Percentiles rank a stretch among this genome's conserved stretches.
Evolutionary conservation across 2,797 vertebrate genomes (phyloP).

Genomic region (Gadopsis bispinosus): DNA sequence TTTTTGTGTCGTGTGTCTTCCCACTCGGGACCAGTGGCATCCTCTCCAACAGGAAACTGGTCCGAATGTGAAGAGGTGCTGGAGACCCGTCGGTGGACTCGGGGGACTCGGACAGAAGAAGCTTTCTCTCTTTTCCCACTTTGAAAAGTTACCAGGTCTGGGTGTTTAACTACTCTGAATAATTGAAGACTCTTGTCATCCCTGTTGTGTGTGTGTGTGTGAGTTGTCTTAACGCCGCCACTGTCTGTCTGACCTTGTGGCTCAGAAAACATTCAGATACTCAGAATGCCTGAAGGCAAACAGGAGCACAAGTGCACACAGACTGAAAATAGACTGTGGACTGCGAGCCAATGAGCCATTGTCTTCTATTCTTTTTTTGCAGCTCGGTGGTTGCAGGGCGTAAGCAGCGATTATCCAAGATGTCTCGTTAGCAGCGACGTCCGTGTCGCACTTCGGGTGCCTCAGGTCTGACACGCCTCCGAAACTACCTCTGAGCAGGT

Average conservation of each 20-base stretch:
- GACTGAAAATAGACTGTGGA: slow-evolving; percentile 37
- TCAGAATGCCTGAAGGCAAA: slow-evolving; percentile 58
- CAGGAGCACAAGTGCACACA: slow-evolving; percentile 32
- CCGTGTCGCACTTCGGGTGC: background rate
- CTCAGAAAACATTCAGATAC: slow-evolving; percentile 64
- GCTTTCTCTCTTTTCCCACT: slow-evolving; percentile 48
- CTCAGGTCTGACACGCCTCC: background rate
- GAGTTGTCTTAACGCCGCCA: slow-evolving; percentile 37
- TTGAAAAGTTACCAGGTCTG: slow-evolving; percentile 68
- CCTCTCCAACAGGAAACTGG: slow-evolving; percentile 42
- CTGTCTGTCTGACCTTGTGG: slow-evolving; percentile 65
- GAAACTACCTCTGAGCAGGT: background rate
- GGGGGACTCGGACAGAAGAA: slow-evolving; percentile 62
- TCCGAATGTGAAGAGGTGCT: slow-evolving; percentile 36
- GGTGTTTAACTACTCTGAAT: slow-evolving; percentile 70
- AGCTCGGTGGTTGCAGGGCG: background rate
- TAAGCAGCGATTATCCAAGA: background rate
- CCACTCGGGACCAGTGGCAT: slow-evolving; percentile 1
- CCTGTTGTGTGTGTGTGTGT: slow-evolving; percentile 30
- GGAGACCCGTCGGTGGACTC: slow-evolving; percentile 15
- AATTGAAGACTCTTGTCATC: slow-evolving; percentile 65
- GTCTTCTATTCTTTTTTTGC: background rate
- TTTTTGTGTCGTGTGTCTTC: slow-evolving; percentile 8
- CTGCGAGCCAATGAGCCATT: slow-evolving; percentile 14
- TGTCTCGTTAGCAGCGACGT: background rate